Evolutionary conservation across 2,888 invertebrate genomes (phyloP), one percentile per base, ranked within the genome.

Genomic region (Schrankia costaestrigalis): DNA sequence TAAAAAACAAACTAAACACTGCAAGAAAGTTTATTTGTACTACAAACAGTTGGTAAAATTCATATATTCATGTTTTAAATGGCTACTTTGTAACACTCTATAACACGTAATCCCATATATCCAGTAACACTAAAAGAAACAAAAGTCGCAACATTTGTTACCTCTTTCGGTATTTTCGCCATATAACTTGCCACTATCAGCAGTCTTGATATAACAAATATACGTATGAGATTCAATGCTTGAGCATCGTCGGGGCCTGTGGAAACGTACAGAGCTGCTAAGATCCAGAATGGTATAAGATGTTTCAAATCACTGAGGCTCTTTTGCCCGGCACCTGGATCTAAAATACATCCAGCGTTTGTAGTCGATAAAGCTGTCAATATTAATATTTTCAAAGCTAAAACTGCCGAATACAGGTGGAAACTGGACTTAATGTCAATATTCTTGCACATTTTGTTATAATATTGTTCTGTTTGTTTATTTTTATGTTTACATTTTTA

Each of bases 381-480:
- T 10, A 51, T 56, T 0, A 71, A 34, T 1, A 70, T 29, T 14
- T 71, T 60, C 8, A 64, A 11, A 0, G 54, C 57, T 14, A 64
- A 26, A 8, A 64, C 26, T 2, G 56, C 52, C 1, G 61, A 45
- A 26, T 64, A 64, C 0, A 61, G 18, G 11, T 34, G 56, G 25
- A 57, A 64, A 19, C 49, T 50, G n/a, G 56, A 37, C 46, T 56
- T 41, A 1, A 61, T 30, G 1, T 33, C 29, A 11, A 6, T 11
- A 14, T n/a, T 3, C n/a, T n/a, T n/a, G n/a, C n/a, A n/a, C 11
- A 23, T 23, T 11, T 9, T 8, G 11, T 11, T 23, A 3, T 23
- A 6, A 11, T 23, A 11, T 23, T 9, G 3, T 6, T n/a, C n/a
- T n/a, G n/a, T n/a, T n/a, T n/a, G 7, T 23, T 9, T 17, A 15